phyloP scores from a whole-genome alignment of 1,140 invertebrate genomes.

The Conus ventricosus region DNA sequence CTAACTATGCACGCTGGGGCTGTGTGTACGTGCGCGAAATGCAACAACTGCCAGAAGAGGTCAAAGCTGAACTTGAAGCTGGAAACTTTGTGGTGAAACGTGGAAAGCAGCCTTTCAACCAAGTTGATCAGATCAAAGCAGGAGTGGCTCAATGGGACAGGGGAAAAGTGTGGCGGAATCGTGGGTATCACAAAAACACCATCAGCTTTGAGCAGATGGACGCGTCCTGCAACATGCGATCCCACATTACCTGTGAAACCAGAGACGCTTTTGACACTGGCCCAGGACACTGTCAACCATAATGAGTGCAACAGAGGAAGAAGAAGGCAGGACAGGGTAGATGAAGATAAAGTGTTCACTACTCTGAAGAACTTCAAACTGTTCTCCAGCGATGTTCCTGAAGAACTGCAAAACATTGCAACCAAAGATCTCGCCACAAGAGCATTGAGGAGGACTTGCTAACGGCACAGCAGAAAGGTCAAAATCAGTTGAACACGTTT shows the following conservation, averaged over 20 bases:
- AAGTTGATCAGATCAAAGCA: slow-evolving; percentile 15
- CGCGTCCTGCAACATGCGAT: slow-evolving; percentile 16
- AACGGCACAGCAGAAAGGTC: background rate
- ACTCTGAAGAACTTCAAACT: background rate
- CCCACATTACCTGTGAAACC: background rate
- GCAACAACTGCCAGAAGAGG: background rate
- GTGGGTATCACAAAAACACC: background rate
- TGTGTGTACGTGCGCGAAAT: slow-evolving; percentile 15
- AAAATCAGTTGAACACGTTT: slow-evolving; percentile 1
- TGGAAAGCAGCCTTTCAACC: background rate
- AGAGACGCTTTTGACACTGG: background rate
- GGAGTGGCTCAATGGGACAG: slow-evolving; percentile 29
- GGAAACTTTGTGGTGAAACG: slow-evolving; percentile 30
- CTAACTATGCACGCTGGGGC: background rate
- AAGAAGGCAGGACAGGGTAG: background rate
- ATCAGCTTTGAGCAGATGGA: slow-evolving; percentile 24
- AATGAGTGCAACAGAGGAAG: slow-evolving; percentile 24
- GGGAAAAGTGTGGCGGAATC: slow-evolving; percentile 19
- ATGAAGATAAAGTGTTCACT: background rate
- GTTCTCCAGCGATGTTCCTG: background rate
- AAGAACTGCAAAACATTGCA: background rate
- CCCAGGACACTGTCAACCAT: background rate
- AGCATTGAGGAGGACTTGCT: background rate
- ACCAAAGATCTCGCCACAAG: slow-evolving; percentile 17
- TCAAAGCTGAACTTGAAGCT: slow-evolving; percentile 3